Conservation (phyloP, 2,797 vertebrate species). For the Lithobates sylvaticus region DNA sequence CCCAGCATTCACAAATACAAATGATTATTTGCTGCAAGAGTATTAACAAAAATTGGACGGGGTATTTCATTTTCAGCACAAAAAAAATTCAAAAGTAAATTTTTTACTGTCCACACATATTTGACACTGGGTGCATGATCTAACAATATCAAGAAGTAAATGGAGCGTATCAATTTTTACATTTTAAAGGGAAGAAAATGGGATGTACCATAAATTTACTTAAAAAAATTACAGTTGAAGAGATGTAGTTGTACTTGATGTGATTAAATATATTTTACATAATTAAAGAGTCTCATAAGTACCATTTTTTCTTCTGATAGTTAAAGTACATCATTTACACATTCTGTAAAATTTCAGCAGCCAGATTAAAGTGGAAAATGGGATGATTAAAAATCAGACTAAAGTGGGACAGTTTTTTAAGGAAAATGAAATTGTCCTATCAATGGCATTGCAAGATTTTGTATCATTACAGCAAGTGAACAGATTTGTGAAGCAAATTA, state of each 20-base stretch:
- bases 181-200: not conserved
- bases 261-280: slow-evolving; percentile 59
- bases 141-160: not conserved
- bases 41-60: too few species aligned
- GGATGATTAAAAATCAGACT: slow-evolving; percentile 58
- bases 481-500: slow-evolving; percentile 19
- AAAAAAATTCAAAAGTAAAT: too few species aligned
- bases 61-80: too few species aligned
- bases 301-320: slow-evolving; percentile 48
- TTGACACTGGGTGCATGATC: not conserved
- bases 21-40: too few species aligned
- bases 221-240: slow-evolving; percentile 18
- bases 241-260: slow-evolving; percentile 32
- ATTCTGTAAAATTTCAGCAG: slow-evolving; percentile 50
- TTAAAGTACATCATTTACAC: slow-evolving; percentile 56
- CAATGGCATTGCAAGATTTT: slow-evolving; percentile 25
- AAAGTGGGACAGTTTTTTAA: slow-evolving; percentile 47
- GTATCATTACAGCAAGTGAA: slow-evolving; percentile 30
- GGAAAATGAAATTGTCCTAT: slow-evolving; percentile 48
- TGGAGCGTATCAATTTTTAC: not conserved
- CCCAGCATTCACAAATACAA: too few species aligned
- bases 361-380: slow-evolving; percentile 56
- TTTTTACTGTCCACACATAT: too few species aligned
- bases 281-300: slow-evolving; percentile 57
- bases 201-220: slow-evolving; percentile 13